Percentiles rank a stretch among this genome's conserved stretches.
Conservation (phyloP, 2,113 vertebrate genomes). For the Clarias macrocephalus region DNA sequence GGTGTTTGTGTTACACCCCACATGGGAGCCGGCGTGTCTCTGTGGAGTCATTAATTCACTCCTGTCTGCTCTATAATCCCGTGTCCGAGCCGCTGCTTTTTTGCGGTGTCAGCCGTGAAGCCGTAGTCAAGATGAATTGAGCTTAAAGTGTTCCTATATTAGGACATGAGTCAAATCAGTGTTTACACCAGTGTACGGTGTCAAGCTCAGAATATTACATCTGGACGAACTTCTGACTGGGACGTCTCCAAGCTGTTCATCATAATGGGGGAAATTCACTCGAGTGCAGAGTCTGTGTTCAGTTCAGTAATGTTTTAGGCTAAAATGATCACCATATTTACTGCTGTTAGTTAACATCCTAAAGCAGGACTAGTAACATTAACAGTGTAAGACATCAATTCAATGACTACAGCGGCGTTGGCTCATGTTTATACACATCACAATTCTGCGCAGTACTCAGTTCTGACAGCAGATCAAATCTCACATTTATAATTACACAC, state of each 20-base stretch:
- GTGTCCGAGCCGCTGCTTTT: neutral
- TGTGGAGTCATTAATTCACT: neutral
- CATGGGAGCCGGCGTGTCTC: neutral
- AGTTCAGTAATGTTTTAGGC: neutral
- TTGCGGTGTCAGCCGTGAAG: neutral
- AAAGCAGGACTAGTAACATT: neutral
- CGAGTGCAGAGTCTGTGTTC: neutral
- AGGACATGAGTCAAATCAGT: constrained; percentile 20
- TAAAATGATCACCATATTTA: neutral
- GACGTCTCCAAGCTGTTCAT: neutral
- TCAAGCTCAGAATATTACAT: constrained; percentile 5
- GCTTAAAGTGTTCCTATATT: constrained; percentile 17
- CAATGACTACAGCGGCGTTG: neutral
- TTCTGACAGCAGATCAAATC: neutral
- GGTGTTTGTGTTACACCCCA: neutral
- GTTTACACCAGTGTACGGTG: neutral
- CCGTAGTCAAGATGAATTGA: neutral
- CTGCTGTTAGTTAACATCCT: neutral
- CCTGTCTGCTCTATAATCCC: neutral
- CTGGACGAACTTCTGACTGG: neutral
- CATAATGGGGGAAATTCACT: neutral
- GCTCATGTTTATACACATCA: neutral
- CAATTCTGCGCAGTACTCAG: neutral
- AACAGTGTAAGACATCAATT: neutral
- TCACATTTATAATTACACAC: neutral